Percentiles rank a stretch among this genome's conserved stretches.
Conservation (phyloP, 2,888 invertebrate genomes). For the Drosophila flavopinicola region DNA sequence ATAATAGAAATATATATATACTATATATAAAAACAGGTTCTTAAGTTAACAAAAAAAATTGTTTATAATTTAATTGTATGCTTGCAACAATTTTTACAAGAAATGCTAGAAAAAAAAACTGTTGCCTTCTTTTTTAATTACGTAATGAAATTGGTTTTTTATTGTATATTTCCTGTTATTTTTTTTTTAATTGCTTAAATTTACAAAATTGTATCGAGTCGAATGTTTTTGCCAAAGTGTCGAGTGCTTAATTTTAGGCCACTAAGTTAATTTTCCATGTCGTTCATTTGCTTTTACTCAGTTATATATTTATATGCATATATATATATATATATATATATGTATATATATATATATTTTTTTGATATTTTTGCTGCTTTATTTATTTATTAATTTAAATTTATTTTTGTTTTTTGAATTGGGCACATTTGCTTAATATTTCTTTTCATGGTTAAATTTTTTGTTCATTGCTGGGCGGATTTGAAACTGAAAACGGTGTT, state of each 20-base stretch:
- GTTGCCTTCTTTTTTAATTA: slow-evolving; percentile 31
- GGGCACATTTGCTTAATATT: slow-evolving; percentile 63
- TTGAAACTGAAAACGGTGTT: slow-evolving; percentile 75
- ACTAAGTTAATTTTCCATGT: slow-evolving; percentile 42
- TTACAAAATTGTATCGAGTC: slow-evolving; percentile 51
- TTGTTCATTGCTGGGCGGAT: slow-evolving; percentile 65
- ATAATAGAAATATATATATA: slow-evolving; percentile 14
- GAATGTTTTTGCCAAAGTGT: slow-evolving; percentile 60
- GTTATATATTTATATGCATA: slow-evolving; percentile 29
- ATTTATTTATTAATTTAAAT: slow-evolving; percentile 24
- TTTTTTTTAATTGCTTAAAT: slow-evolving; percentile 42
- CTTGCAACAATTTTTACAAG: slow-evolving; percentile 60
- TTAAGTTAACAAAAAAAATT: slow-evolving; percentile 58
- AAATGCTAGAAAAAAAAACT: slow-evolving; percentile 68
- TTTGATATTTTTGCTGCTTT: slow-evolving; percentile 76
- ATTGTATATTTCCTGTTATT: slow-evolving; percentile 9
- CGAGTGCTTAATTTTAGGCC: slow-evolving; percentile 65
- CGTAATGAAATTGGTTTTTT: slow-evolving; percentile 32
- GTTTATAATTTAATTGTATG: slow-evolving; percentile 35
- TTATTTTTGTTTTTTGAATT: slow-evolving; percentile 28
- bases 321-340: slow-evolving; percentile 47
- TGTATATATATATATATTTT: too few relatives aligned
- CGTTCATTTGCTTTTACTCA: slow-evolving; percentile 19
- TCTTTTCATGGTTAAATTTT: slow-evolving; percentile 18
- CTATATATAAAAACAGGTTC: slow-evolving; percentile 45